phyloP scores from a whole-genome alignment of 1,140 invertebrate species.

The Homalodisca vitripennis region DNA sequence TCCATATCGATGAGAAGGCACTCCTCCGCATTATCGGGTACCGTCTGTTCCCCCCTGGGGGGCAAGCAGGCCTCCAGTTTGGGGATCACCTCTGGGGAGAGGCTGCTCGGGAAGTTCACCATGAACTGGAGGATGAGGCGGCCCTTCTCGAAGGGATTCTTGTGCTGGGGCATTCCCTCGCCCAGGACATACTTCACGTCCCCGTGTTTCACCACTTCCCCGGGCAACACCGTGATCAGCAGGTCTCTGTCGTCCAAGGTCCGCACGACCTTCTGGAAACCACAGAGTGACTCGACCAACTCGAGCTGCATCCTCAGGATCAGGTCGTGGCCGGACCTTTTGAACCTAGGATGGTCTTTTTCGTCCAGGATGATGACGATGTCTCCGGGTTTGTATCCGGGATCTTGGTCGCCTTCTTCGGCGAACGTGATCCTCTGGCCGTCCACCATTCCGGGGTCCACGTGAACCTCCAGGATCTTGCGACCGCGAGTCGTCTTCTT shows the following conservation, averaged over 20 bases:
- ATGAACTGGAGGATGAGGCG: conserved; percentile 89
- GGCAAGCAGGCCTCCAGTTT: conserved; percentile 64
- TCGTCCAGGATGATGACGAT: conserved; percentile 97
- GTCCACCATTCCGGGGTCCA: conserved; percentile 97
- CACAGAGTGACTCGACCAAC: conserved; percentile 92
- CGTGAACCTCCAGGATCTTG: conserved; percentile 96
- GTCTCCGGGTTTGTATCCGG: conserved; percentile 90
- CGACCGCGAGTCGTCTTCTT: conserved; percentile 81
- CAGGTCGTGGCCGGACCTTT: conserved; percentile 81
- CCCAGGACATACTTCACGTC: conserved; percentile 83
- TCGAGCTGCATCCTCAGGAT: conserved; percentile 78
- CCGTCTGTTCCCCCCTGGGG: conserved; percentile 65
- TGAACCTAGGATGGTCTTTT: conserved; percentile 83
- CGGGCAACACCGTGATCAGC: conserved; percentile 71
- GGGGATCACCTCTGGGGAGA: conserved; percentile 70
- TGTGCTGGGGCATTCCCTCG: conserved; percentile 90
- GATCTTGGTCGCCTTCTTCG: conserved; percentile 97
- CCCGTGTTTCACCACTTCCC: conserved; percentile 80
- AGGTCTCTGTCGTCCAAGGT: conserved; percentile 93
- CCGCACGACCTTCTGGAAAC: conserved; percentile 90
- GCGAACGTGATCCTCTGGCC: conserved; percentile 94
- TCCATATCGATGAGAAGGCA: conserved; percentile 69
- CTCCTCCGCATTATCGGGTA: conserved; percentile 85
- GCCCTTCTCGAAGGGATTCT: conserved; percentile 96
- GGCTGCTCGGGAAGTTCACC: conserved; percentile 86